Base-by-base conservation (phyloP, 2,113 vertebrate genomes). In the Gallinago undulata region DNA sequence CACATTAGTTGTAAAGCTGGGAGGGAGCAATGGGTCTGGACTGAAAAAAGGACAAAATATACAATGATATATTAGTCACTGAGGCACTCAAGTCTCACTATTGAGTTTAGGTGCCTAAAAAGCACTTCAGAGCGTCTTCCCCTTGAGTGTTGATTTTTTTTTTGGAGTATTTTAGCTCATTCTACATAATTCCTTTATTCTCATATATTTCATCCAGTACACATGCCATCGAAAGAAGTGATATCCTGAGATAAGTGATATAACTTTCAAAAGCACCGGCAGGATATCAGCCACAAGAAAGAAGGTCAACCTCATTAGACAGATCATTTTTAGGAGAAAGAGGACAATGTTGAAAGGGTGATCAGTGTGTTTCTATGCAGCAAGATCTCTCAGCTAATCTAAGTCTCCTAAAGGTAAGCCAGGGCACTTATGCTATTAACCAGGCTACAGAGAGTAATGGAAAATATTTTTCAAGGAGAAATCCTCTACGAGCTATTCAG, bases 401-500 rank as follows among this genome's bases (percentile, higher is more conserved):
- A 57, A 76, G 67, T 64, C 60, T 85, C 51, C 76, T 86, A 28
- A 90, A 88, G 83, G 77, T 87, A 94, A 96, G 21, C 13, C 66
- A 43, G 56, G 59, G 51, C 68, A 80, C 84, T 90, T 59, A 30
- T 43, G n/a, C 59, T 85, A 18, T 74, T 91, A 94, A 77, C 22
- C n/a, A 84, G 85, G 70, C 33, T 39, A 59, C 19, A 33, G 0
- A 60, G 69, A 69, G 70, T 50, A 81, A 76, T 64, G 74, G 90
- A 93, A 94, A 94, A 84, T 75, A 69, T 73, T 94, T 70, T 70
- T 16, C 31, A 72, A 63, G 39, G 60, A 89, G 35, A 90, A 96
- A 72, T 72, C 35, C 19, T 84, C 76, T 81, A 74, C 64, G 19
- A 47, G 51, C 39, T 89, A 30, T 33, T 79, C 59, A 41, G 4